Base-by-base conservation (phyloP, 2,113 vertebrate species). In the Plecotus auritus region DNA sequence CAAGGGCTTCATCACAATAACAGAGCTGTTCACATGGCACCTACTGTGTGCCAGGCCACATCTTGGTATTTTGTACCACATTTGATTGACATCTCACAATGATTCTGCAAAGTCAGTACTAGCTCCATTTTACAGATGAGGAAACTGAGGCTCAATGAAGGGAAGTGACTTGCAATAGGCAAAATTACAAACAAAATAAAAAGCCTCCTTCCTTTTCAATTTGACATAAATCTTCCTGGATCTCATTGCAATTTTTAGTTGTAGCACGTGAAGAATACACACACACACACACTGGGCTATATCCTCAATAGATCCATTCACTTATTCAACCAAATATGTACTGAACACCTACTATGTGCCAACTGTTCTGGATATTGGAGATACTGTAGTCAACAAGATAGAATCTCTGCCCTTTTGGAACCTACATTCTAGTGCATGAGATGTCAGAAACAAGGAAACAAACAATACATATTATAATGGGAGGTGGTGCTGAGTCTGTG, bases 111-210 rank as follows among this genome's bases (percentile, higher is more conserved):
- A 78, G 54, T 30, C 18, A 30, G 26, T 20, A 12, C 45, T 40
- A 45, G 69, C 80, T 91, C 95, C 59, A 77, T 81, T 76, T 54
- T 59, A 85, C 78, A 92, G 69, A 66, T 47, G 92, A 93, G 16
- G 70, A 95, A 49, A 93, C 93, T 28, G 89, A 97, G 91, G 85
- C 67, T 67, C 1, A 0, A 0, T 6, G 37, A 81, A 93, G 35
- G 49, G 14, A 56, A 59, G 35, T 28, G 32, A 73, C 45, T 89
- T 61, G 12, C 16, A 32, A 88, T 0, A 69, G 64, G 56, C 35
- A 67, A 51, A 89, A 66, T 66, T 64, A 91, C 64, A 20, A 77
- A 76, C 10, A 76, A 40, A 74, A 83, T 87, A 37, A 56, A 83
- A 69, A 84, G 9, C 9, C 47, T 40, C 12, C 26, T 45, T 49